phyloP scores from a whole-genome alignment of 2,797 vertebrate genomes.

The Rhincodon typus region DNA sequence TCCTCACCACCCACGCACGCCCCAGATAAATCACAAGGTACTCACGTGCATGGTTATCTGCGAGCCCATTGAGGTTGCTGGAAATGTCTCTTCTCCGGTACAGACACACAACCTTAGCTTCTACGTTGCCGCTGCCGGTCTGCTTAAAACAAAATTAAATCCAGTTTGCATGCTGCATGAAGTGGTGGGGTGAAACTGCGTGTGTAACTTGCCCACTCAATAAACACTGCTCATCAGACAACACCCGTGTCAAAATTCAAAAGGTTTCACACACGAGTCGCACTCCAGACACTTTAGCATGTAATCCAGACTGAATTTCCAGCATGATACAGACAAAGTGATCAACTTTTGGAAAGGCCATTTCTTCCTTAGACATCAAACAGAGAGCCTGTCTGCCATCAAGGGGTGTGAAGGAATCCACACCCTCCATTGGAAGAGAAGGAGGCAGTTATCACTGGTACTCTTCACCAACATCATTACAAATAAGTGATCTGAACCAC shows the following conservation, averaged over 20 bases:
- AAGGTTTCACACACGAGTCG: background rate
- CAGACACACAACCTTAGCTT: slow-evolving; percentile 88
- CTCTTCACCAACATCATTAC: background rate
- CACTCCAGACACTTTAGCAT: background rate
- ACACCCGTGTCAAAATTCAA: background rate
- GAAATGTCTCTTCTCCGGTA: slow-evolving; percentile 89
- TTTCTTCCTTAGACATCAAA: background rate
- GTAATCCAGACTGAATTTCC: background rate
- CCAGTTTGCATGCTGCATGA: background rate
- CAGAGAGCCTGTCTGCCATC: background rate
- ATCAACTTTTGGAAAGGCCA: background rate
- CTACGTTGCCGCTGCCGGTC: slow-evolving; percentile 92
- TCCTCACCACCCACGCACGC: background rate
- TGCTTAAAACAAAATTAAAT: slow-evolving; percentile 44
- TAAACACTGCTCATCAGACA: background rate
- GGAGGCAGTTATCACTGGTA: background rate
- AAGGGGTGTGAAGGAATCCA: background rate
- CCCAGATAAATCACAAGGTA: slow-evolving; percentile 42
- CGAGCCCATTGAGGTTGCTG: slow-evolving; percentile 86
- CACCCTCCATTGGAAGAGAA: background rate
- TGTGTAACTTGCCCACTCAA: background rate
- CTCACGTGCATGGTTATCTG: slow-evolving; percentile 89
- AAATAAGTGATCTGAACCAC: background rate
- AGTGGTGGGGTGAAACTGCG: background rate
- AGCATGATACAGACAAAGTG: background rate